Percentiles rank a stretch among this genome's conserved stretches.
These are phyloP conservation scores for Nyctereutes procyonoides DNA, from an alignment of 2,113 vertebrate genomes.

Conservation along the genomic window DNA sequence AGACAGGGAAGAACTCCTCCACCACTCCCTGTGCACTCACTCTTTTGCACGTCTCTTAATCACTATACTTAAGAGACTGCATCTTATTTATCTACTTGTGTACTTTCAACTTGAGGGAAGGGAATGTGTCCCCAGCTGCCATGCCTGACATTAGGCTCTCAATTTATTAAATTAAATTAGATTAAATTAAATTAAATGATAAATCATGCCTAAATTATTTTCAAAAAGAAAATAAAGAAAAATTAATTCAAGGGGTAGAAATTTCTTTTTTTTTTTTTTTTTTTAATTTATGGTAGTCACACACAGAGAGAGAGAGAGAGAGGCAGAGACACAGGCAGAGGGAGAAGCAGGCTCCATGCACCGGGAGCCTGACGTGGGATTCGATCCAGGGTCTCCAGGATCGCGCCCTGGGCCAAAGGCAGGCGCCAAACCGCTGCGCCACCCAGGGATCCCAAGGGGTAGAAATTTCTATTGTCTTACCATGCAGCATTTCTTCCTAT, in stretches of 20 bases:
- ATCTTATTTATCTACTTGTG: background rate
- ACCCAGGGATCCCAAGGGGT: too few species aligned
- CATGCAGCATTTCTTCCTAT: conserved; percentile 20
- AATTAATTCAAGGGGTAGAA: conserved; percentile 18
- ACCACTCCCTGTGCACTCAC: background rate
- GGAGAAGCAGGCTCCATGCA: too few species aligned
- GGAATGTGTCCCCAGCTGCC: background rate
- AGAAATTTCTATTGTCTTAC: conserved; percentile 37
- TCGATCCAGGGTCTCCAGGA: too few species aligned
- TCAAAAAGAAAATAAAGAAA: conserved; percentile 52
- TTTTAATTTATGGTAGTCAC: too few species aligned
- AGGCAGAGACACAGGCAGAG: too few species aligned
- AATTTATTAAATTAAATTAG: background rate
- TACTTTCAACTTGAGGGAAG: conserved; percentile 35
- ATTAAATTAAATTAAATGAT: background rate
- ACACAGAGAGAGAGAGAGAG: too few species aligned
- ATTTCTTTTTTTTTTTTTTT: too few species aligned
- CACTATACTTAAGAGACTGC: background rate
- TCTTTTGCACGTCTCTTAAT: background rate
- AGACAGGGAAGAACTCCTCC: background rate
- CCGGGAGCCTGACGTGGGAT: too few species aligned
- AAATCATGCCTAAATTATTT: conserved; percentile 18
- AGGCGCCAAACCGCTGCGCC: too few species aligned
- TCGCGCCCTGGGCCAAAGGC: too few species aligned
- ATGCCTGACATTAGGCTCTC: background rate